Evolutionary conservation across 2,888 invertebrate species (phyloP).

Genomic region (Nematopogon swammerdamellus): DNA sequence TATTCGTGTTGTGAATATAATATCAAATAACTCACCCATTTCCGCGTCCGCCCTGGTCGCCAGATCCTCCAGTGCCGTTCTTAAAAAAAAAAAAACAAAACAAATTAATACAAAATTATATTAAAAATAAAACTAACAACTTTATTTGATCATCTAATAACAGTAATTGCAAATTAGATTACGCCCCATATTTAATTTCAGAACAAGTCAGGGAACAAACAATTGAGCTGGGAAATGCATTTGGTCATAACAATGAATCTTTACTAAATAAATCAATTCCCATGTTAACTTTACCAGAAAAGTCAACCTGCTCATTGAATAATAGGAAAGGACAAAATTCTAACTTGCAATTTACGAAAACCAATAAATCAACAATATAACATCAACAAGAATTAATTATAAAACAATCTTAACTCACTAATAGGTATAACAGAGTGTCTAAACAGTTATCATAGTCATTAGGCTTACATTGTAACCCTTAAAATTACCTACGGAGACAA

Average conservation of each 20-base stretch:
- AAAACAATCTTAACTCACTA: constrained; percentile 5
- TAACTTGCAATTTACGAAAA: not conserved
- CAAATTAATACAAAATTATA: constrained; percentile 34
- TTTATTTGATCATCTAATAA: not conserved
- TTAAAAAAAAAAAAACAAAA: constrained; percentile 67
- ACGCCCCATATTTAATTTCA: not conserved
- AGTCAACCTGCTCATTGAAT: too few species aligned
- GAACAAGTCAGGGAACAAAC: not conserved
- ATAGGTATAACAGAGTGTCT: not conserved
- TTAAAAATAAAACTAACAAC: constrained; percentile 18
- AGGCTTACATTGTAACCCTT: not conserved
- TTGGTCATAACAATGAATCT: too few species aligned
- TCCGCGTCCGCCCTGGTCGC: constrained; percentile 72
- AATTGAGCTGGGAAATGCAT: not conserved
- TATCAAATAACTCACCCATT: constrained; percentile 80
- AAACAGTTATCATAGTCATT: not conserved
- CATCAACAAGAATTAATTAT: constrained; percentile 5
- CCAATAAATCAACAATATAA: not conserved
- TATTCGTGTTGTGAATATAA: too few species aligned
- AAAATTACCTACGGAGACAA: not conserved
- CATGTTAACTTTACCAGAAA: too few species aligned
- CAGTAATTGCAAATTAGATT: not conserved
- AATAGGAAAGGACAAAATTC: not conserved
- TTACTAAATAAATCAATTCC: too few species aligned
- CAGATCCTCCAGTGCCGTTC: constrained; percentile 80